These are phyloP conservation scores for Acleris laterana DNA, from an alignment of 2,888 invertebrate genomes.

Conservation along the genomic window DNA sequence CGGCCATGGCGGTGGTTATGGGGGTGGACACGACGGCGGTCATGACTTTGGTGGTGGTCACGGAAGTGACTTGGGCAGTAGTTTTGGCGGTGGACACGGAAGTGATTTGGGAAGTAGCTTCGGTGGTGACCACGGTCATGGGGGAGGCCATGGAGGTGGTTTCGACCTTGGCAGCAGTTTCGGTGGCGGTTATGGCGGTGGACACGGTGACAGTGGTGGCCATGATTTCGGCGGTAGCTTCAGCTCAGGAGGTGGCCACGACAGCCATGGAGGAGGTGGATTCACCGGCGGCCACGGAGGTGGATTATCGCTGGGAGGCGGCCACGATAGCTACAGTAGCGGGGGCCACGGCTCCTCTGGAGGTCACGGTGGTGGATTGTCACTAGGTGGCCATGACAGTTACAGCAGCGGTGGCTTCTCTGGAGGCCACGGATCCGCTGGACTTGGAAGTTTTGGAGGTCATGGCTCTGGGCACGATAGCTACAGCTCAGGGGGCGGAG, in stretches of 20 bases:
- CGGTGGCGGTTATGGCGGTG: slow-evolving; percentile 45
- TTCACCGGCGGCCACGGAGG: slow-evolving; percentile 43
- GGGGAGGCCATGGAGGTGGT: slow-evolving; percentile 37
- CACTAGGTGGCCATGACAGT: slow-evolving; percentile 43
- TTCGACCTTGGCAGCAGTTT: slow-evolving; percentile 32
- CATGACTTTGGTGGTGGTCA: slow-evolving; percentile 47
- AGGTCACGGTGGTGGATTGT: slow-evolving; percentile 43
- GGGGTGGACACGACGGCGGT: slow-evolving; percentile 44
- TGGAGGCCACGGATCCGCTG: slow-evolving; percentile 33
- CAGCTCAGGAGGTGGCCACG: slow-evolving; percentile 41
- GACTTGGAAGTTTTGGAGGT: slow-evolving; percentile 41
- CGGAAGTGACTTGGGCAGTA: slow-evolving; percentile 44
- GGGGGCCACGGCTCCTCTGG: slow-evolving; percentile 40
- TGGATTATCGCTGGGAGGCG: slow-evolving; percentile 40
- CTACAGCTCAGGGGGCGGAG: slow-evolving; percentile 44
- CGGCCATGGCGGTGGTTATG: slow-evolving; percentile 39
- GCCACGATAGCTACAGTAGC: slow-evolving; percentile 32
- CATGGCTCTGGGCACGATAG: slow-evolving; percentile 45
- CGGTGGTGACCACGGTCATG: slow-evolving; percentile 28
- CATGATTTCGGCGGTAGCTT: slow-evolving; percentile 43
- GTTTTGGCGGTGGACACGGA: slow-evolving; percentile 42
- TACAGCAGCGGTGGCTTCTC: slow-evolving; percentile 46
- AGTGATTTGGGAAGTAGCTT: slow-evolving; percentile 33
- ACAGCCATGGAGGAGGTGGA: slow-evolving; percentile 39
- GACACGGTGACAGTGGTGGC: slow-evolving; percentile 44